phyloP scores from a whole-genome alignment of 2,113 vertebrate genomes.

The Coturnix japonica region DNA sequence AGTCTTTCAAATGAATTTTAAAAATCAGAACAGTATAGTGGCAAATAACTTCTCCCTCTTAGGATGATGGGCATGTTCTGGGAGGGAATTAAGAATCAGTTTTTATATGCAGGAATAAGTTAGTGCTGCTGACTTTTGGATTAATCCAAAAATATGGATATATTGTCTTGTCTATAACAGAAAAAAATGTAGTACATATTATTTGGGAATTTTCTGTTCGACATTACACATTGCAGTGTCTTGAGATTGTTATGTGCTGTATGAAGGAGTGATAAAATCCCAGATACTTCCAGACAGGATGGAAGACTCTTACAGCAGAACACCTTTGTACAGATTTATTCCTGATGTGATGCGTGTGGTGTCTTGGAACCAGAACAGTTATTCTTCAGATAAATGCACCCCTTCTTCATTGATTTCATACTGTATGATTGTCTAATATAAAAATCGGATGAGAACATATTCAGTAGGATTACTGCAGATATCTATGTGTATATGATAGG shows the following conservation, averaged over 20 bases:
- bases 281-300: not conserved
- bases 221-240: not conserved
- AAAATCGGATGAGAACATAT: not conserved
- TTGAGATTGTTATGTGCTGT: not conserved
- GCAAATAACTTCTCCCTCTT: constrained; percentile 41
- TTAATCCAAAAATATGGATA: too few species aligned
- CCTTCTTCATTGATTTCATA: not conserved
- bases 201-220: not conserved
- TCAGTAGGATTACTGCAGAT: not conserved
- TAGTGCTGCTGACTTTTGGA: constrained; percentile 25
- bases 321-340: not conserved
- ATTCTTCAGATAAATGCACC: not conserved
- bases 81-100: constrained; percentile 16
- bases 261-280: not conserved
- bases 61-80: constrained; percentile 30
- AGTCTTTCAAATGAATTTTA: constrained; percentile 47
- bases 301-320: not conserved
- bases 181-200: not conserved
- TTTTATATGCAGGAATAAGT: constrained; percentile 1
- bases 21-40: constrained; percentile 9
- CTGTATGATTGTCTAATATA: not conserved
- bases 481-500: not conserved
- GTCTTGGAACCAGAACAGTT: not conserved
- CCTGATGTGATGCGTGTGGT: not conserved
- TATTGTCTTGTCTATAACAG: not conserved